Evolutionary conservation across 1,140 invertebrate species (phyloP), one percentile per base, ranked within the genome.

Genomic region (Euwallacea fornicatus): DNA sequence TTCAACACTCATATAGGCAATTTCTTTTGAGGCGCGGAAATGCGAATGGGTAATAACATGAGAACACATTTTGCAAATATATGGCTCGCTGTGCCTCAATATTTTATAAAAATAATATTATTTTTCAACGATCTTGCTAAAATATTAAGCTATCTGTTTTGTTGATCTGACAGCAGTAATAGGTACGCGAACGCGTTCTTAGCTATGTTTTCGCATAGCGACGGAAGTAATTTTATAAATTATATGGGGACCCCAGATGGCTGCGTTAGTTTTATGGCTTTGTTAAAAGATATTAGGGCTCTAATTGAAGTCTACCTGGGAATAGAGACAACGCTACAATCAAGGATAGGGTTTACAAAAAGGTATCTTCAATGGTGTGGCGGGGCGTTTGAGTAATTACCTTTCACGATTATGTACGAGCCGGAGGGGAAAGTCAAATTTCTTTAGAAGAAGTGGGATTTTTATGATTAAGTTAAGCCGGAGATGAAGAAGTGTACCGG

Each of bases 101-200:
- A 65, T 65, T 54, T 65, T 58, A 58, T 33, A 56, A 44, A 58
- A 66, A 66, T 58, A 56, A 58, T 56, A 58, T 46, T 15, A 46
- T 44, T 66, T 66, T 58, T 66, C 33, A 58, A 53, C 42, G 46
- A 66, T 66, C 53, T 43, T 15, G 65, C 42, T 66, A 58, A 66
- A 66, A 66, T 66, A 66, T 66, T 66, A 58, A 58, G 65, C 55
- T 41, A 66, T 66, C 21, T 44, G 42, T 66, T 66, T 58, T 16
- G 7, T 11, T 21, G 11, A 16, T 46, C 41, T 43, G 55, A 56
- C 65, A 66, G 65, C 15, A 58, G 43, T 66, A 66, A 66, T 66
- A 58, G 16, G 21, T 33, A 33, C 21, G 65, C 13, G 13, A 66
- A 66, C 55, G 65, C 53, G 53, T 66, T 50, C 44, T 60, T 61